Percentiles rank a stretch among this genome's conserved stretches.
Evolutionary conservation across 2,888 invertebrate genomes (phyloP).

Genomic region (Magallana nippona): DNA sequence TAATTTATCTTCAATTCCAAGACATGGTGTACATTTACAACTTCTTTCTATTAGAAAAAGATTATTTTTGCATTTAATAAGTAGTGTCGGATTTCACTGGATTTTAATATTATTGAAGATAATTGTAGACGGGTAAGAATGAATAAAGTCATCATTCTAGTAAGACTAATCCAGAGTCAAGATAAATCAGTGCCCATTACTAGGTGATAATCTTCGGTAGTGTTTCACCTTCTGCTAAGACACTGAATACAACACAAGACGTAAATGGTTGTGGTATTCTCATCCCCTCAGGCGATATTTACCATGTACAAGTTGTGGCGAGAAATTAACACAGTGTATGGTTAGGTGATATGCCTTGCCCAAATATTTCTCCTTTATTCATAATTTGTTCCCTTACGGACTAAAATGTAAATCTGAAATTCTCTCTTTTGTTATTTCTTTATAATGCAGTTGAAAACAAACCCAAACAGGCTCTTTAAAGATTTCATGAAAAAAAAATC

Average conservation of each 20-base stretch:
- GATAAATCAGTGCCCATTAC: background rate
- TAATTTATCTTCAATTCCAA: background rate
- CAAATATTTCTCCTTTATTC: background rate
- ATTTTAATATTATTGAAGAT: background rate
- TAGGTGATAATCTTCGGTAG: background rate
- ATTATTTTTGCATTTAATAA: conserved; percentile 1
- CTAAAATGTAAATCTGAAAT: too few relatives aligned
- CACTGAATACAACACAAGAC: conserved; percentile 14
- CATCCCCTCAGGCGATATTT: conserved; percentile 8
- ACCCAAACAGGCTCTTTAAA: too few relatives aligned
- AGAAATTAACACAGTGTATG: background rate
- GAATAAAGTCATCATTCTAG: background rate
- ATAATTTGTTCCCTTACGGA: background rate
- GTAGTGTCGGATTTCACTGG: conserved; percentile 14
- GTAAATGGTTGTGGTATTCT: background rate
- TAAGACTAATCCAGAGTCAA: background rate
- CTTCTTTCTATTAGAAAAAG: background rate
- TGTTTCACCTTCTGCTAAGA: background rate
- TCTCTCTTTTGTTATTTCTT: too few relatives aligned
- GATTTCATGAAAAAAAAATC: too few relatives aligned
- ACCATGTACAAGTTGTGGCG: conserved; percentile 29
- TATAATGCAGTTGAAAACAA: too few relatives aligned
- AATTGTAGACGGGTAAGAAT: background rate
- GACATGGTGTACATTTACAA: background rate
- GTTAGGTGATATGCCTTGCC: background rate